Evolutionary conservation across 2,113 vertebrate species (phyloP).

Genomic region (Nothocercus julius): DNA sequence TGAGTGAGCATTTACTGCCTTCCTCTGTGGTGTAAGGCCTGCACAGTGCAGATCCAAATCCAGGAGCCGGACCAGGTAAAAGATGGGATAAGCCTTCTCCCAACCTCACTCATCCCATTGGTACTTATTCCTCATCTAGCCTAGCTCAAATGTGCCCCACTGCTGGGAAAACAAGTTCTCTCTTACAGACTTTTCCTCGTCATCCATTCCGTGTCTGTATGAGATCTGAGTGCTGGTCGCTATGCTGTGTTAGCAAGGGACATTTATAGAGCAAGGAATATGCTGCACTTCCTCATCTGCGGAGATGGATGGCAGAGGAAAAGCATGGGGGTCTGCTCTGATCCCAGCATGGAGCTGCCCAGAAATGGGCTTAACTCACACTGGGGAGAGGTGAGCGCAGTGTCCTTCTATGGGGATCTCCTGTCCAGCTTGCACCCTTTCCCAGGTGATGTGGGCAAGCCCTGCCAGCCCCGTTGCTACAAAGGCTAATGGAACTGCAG

Average conservation of each 20-base stretch:
- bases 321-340: neutral
- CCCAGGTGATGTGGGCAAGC: neutral
- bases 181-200: neutral
- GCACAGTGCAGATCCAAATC: neutral
- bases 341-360: neutral
- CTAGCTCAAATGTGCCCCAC: neutral
- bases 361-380: neutral
- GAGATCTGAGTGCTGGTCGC: neutral
- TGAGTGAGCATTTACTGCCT: neutral
- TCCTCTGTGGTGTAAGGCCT: neutral
- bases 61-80: neutral
- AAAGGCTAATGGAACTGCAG: neutral
- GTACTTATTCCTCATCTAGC: neutral
- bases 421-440: neutral
- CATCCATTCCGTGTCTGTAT: neutral
- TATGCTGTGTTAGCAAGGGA: neutral
- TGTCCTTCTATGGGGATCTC: neutral
- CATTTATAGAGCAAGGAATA: neutral
- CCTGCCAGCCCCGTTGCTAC: accelerated
- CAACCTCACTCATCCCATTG: neutral
- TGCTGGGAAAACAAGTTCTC: neutral
- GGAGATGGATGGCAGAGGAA: neutral
- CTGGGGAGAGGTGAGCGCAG: too few species aligned
- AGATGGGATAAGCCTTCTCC: neutral
- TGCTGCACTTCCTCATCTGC: accelerated